Conservation (phyloP, 2,888 invertebrate species). For the Lithophane ornitopus region DNA sequence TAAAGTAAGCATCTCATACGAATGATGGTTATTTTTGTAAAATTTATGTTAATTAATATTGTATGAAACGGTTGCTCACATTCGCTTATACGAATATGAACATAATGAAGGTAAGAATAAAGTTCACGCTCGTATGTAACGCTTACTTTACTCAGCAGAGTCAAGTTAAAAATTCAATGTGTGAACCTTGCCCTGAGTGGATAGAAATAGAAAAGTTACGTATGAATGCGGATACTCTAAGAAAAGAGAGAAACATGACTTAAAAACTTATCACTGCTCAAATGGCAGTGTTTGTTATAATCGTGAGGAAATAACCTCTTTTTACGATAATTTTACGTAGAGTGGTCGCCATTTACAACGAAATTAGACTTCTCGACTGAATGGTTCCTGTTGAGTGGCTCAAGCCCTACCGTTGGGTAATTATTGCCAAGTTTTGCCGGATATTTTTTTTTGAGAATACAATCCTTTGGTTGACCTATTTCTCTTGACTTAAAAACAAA, state of each 20-base stretch:
- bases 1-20: no score
- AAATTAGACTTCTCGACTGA: conserved; percentile 32
- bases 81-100: no score
- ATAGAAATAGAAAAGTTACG: background rate
- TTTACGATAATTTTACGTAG: conserved; percentile 25
- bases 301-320: background rate
- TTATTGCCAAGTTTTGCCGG: background rate
- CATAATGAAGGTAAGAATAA: background rate
- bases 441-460: background rate
- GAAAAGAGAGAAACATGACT: background rate
- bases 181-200: background rate
- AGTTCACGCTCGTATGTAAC: background rate
- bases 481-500: no score
- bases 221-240: background rate
- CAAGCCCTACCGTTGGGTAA: background rate
- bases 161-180: background rate
- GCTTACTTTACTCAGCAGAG: background rate
- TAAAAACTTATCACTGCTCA: background rate
- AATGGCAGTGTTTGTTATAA: background rate
- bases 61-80: no score
- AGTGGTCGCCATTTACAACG: conserved; percentile 37
- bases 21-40: no score
- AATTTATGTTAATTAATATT: no score
- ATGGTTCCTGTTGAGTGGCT: conserved; percentile 16
- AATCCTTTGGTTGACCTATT: background rate